These are phyloP conservation scores for Globia sparganii DNA, from an alignment of 2,888 invertebrate genomes.

Conservation along the genomic window DNA sequence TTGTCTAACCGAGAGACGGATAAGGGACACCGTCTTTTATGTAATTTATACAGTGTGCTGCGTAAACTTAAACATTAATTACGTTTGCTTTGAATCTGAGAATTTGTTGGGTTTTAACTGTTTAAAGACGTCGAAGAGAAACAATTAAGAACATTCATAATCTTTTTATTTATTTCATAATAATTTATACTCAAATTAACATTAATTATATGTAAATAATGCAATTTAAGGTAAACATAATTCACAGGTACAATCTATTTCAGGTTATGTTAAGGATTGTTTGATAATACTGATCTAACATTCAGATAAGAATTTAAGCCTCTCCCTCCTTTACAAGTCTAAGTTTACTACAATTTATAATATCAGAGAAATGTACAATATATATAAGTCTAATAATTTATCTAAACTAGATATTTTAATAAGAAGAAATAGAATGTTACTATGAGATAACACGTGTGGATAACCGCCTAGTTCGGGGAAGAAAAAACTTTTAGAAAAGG, in stretches of 20 bases:
- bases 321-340: constrained; percentile 75
- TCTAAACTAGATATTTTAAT: constrained; percentile 26
- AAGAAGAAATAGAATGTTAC: constrained; percentile 26
- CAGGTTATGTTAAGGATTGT: constrained; percentile 55
- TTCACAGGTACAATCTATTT: constrained; percentile 71
- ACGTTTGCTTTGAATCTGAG: constrained; percentile 30
- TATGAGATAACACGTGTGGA: constrained; percentile 29
- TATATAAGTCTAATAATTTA: constrained; percentile 42
- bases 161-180: constrained; percentile 64
- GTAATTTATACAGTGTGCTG: constrained; percentile 37
- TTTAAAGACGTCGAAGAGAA: constrained; percentile 21
- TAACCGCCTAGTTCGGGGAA: constrained; percentile 37
- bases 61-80: constrained; percentile 53
- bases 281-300: constrained; percentile 66
- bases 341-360: constrained; percentile 53
- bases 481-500: constrained; percentile 35
- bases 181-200: constrained; percentile 60
- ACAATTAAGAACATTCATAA: constrained; percentile 60
- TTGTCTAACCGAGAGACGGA: constrained; percentile 30
- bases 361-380: constrained; percentile 59
- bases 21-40: constrained; percentile 35
- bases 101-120: not conserved
- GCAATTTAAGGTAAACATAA: constrained; percentile 63
- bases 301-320: constrained; percentile 73
- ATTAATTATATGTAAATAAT: constrained; percentile 43